phyloP scores from a whole-genome alignment of 2,797 vertebrate genomes.

The Ptychadena robeensis region DNA sequence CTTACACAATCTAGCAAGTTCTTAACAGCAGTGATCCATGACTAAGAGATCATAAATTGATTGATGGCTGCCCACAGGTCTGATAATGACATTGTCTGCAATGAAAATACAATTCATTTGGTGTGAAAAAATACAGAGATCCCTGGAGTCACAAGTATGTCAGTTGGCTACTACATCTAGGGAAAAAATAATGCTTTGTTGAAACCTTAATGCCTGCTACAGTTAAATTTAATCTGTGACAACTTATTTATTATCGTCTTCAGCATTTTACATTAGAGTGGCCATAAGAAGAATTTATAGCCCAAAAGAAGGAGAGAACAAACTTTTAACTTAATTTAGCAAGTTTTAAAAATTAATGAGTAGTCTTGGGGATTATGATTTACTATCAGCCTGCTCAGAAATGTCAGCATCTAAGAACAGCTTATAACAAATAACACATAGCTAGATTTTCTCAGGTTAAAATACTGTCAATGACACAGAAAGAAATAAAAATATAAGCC shows the following conservation, averaged over 20 bases:
- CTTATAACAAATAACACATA: conserved; percentile 72
- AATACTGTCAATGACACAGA: conserved; percentile 63
- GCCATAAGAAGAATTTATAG: conserved; percentile 65
- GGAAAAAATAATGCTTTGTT: conserved; percentile 57
- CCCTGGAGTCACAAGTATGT: conserved; percentile 65
- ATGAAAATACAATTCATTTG: conserved; percentile 72
- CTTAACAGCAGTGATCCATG: conserved; percentile 66
- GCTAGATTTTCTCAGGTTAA: conserved; percentile 68
- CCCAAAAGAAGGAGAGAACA: conserved; percentile 62
- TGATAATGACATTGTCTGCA: conserved; percentile 70
- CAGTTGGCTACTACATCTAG: conserved; percentile 53
- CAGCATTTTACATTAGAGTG: conserved; percentile 59
- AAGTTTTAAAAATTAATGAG: conserved; percentile 91
- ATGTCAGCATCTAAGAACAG: conserved; percentile 81
- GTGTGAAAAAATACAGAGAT: conserved; percentile 69
- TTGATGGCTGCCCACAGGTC: conserved; percentile 64
- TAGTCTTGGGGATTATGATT: conserved; percentile 86
- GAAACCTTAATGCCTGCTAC: conserved; percentile 63
- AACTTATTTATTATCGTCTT: conserved; percentile 65
- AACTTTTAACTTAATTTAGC: conserved; percentile 72
- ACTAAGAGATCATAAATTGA: conserved; percentile 68
- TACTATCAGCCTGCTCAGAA: conserved; percentile 83
- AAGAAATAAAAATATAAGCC: conserved; percentile 12
- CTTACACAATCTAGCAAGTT: conserved; percentile 59
- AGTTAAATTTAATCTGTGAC: conserved; percentile 66